Evolutionary conservation across 2,888 invertebrate genomes (phyloP).

Genomic region (Spatulosminthurus flaviceps): DNA sequence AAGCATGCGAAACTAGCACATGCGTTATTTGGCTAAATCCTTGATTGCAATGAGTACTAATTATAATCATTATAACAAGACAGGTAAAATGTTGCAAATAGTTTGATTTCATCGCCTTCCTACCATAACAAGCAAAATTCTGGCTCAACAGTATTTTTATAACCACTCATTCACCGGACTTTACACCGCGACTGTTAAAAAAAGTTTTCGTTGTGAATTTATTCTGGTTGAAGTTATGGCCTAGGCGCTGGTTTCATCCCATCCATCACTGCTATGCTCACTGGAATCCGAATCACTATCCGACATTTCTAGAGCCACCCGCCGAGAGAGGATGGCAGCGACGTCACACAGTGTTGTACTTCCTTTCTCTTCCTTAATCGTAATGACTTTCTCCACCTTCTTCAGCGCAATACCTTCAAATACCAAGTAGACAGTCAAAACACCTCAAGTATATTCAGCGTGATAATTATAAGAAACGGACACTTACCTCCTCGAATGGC

Average conservation of each 20-base stretch:
- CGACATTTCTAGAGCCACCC: slow-evolving; percentile 93
- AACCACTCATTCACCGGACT: not conserved
- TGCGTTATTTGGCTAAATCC: slow-evolving; percentile 13
- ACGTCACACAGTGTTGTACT: slow-evolving; percentile 88
- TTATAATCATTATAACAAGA: slow-evolving; percentile 1
- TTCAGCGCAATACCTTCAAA: slow-evolving; percentile 81
- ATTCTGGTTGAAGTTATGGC: not conserved
- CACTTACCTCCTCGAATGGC: slow-evolving; percentile 89
- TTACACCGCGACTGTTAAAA: not conserved
- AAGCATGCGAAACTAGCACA: slow-evolving; percentile 10
- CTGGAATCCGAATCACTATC: slow-evolving; percentile 76
- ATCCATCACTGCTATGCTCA: slow-evolving; percentile 84
- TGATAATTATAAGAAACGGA: too few relatives aligned
- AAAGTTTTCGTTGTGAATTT: not conserved
- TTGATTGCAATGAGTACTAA: not conserved
- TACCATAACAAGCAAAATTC: not conserved
- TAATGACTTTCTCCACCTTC: slow-evolving; percentile 68
- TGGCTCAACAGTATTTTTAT: not conserved
- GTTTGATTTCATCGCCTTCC: not conserved
- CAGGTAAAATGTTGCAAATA: slow-evolving; percentile 18
- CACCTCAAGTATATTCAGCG: too few relatives aligned
- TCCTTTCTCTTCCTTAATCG: slow-evolving; percentile 20
- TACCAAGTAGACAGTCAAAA: too few relatives aligned
- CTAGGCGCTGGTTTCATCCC: slow-evolving; percentile 71
- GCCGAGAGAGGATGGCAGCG: slow-evolving; percentile 91